Percentiles rank a stretch among this genome's conserved stretches.
Conservation (phyloP, 1,140 invertebrate genomes). For the Homalodisca vitripennis region DNA sequence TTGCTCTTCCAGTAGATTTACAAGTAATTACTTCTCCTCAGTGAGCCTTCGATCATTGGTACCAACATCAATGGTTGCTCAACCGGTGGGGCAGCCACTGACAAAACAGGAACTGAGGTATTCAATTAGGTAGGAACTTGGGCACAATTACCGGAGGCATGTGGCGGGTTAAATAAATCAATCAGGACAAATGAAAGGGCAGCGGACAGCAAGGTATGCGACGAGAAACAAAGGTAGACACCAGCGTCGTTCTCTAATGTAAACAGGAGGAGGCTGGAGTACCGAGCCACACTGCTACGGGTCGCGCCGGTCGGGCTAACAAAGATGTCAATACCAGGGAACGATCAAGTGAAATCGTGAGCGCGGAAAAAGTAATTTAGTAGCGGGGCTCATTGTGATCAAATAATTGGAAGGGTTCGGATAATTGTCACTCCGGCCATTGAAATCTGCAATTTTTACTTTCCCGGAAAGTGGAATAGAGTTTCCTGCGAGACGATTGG, state of each 20-base stretch:
- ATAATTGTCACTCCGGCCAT: conserved; percentile 32
- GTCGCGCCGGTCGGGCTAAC: conserved; percentile 24
- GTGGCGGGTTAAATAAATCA: conserved; percentile 4
- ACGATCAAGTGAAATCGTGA: conserved; percentile 17
- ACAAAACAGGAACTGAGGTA: no score
- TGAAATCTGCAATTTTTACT: conserved; percentile 28
- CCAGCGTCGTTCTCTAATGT: conserved; percentile 6
- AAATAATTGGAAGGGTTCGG: conserved; percentile 28
- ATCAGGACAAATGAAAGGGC: conserved; percentile 17
- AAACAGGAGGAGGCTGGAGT: conserved; percentile 1
- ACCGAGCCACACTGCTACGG: no score
- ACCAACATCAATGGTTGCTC: no score
- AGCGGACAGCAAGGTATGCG: neutral
- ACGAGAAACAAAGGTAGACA: conserved; percentile 10
- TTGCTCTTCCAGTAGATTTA: no score
- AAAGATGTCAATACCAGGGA: conserved; percentile 33
- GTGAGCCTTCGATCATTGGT: no score
- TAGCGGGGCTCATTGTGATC: conserved; percentile 24
- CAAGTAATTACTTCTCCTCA: no score
- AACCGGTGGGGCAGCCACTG: no score
- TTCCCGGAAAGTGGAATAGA: conserved; percentile 28
- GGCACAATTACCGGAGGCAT: neutral
- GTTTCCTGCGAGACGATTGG: conserved; percentile 31
- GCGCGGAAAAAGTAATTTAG: conserved; percentile 30
- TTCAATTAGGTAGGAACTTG: neutral